Evolutionary conservation across 2,888 invertebrate species (phyloP).

Genomic region (Graphium colonna): DNA sequence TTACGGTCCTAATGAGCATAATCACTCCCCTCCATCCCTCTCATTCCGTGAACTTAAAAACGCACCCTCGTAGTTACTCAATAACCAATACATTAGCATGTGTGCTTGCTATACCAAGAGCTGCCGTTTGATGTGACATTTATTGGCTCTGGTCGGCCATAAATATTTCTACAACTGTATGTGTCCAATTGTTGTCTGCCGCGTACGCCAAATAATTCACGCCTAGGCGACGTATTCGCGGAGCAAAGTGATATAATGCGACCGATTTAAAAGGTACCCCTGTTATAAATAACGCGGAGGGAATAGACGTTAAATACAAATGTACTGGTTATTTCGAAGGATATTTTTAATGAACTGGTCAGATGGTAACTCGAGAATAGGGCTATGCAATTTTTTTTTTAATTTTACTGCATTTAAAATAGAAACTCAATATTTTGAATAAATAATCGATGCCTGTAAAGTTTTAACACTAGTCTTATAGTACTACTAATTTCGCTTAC

Average conservation of each 20-base stretch:
- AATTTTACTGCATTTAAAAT: too few species aligned
- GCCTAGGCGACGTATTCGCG: neutral
- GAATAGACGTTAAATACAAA: neutral
- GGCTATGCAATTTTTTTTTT: too few species aligned
- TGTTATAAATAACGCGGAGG: neutral
- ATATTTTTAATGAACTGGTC: too few species aligned
- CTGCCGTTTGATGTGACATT: slow-evolving; percentile 18
- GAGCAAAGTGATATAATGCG: neutral
- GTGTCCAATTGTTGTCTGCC: slow-evolving; percentile 20
- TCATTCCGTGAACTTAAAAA: too few species aligned
- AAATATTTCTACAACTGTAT: slow-evolving; percentile 14
- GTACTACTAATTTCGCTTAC: too few species aligned
- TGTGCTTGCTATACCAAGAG: neutral
- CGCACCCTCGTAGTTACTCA: too few species aligned
- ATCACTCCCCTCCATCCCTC: too few species aligned
- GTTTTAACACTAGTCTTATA: too few species aligned
- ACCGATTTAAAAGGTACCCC: neutral
- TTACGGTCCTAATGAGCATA: too few species aligned
- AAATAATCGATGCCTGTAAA: too few species aligned
- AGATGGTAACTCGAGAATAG: too few species aligned
- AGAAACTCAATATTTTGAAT: too few species aligned
- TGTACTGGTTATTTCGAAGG: neutral
- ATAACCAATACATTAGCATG: neutral
- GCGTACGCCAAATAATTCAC: slow-evolving; percentile 14
- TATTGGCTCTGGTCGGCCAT: slow-evolving; percentile 13